Conservation (phyloP, 1,140 invertebrate species). For the Kradibia gibbosae region DNA sequence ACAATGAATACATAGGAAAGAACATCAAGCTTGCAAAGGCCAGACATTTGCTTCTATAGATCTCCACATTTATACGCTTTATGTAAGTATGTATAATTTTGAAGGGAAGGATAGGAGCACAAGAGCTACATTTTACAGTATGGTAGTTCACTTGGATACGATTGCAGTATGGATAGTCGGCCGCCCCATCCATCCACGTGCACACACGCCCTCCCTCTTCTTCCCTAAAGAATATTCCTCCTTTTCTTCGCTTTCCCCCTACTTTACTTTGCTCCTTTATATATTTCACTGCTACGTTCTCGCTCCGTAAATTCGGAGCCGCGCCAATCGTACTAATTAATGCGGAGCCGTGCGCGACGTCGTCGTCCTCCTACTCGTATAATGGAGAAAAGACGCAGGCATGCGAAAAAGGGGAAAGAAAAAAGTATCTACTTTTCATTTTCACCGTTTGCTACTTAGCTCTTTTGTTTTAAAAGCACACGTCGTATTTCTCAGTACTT, state of each 20-base stretch:
- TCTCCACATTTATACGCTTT: background rate
- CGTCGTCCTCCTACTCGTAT: background rate
- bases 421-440: background rate
- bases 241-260: constrained; percentile 19
- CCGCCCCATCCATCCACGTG: background rate
- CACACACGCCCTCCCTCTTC: background rate
- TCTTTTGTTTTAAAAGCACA: background rate
- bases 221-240: background rate
- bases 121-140: constrained; percentile 5
- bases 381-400: constrained; percentile 5
- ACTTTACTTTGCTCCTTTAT: background rate
- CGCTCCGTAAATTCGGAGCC: background rate
- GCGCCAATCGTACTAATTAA: constrained; percentile 39
- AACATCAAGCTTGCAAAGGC: background rate
- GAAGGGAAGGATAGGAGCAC: background rate
- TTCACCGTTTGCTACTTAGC: background rate
- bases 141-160: constrained; percentile 1
- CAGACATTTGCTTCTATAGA: background rate
- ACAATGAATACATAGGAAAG: background rate
- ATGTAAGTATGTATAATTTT: background rate
- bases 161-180: background rate
- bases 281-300: background rate
- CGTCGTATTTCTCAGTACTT: background rate
- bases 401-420: background rate
- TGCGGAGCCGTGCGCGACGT: background rate